Evolutionary conservation across 2,888 invertebrate genomes (phyloP), one percentile per base, ranked within the genome.

Genomic region (Noctua janthina): DNA sequence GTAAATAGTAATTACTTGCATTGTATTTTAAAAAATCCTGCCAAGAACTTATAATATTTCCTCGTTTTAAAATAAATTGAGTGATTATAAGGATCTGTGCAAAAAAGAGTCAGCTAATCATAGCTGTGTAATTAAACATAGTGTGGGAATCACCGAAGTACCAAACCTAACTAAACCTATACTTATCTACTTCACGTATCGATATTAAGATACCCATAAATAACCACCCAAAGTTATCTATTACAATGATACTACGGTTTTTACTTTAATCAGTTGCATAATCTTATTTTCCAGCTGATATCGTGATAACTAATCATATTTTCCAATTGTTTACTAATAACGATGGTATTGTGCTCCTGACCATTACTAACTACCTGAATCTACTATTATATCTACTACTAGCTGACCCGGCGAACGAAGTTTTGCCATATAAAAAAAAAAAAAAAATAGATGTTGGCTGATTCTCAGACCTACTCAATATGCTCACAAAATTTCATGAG

Each of bases 301-400:
- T 29, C 51, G 15, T 56, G 75, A 85, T 76, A 85, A 43, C n/a
- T 46, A 70, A 74, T 78, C 84, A 49, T 69, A 64, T 69, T 78
- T 83, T 73, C 64, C 56, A 83, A 75, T 79, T 84, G 85, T 83
- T 83, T 83, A 84, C 85, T 69, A 79, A 82, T 80, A 71, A 79
- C 51, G n/a, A 10, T 59, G 78, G 66, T 78, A 71, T 43, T 39
- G 49, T 73, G 49, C 62, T 54, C 64, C 64, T 70, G 59, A 66
- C 49, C 35, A 35, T 11, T 43, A 17, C 8, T 56, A 17, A 46
- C 43, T 54, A 15, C 62, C 15, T 62, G 62, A 15, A 29, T 29
- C 29, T 69, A 8, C 10, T 64, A n/a, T 29, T 49, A 43, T 59
- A 43, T 59, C 5, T 56, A 17, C 29, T 29, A n/a, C n/a, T n/a